Base-by-base conservation (phyloP, 2,888 invertebrate species). In the Scaptodrosophila latifasciaeformis region DNA sequence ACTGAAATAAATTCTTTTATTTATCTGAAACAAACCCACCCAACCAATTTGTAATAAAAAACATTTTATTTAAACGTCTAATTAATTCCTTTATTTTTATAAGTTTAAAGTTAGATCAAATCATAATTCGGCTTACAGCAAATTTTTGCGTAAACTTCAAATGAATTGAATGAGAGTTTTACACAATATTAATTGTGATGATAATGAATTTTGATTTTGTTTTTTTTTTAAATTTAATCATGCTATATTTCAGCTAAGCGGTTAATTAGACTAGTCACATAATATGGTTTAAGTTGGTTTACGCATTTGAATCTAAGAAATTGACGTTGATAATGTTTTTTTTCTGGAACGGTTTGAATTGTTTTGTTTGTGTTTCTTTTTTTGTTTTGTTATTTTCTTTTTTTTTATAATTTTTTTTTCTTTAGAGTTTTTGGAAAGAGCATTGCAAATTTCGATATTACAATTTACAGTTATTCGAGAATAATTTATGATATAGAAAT, bases 251-350 rank as follows among this genome's bases (percentile, higher is more conserved):
- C 65, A 70, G 75, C 75, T 67, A 80, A 74, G 67, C 70, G 62
- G 60, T 74, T 50, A 59, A 69, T 59, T 80, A 63, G 68, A 74
- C 75, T 80, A 80, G 65, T 77, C 70, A 74, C 74, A 74, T 77
- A 80, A 75, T 75, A 75, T 77, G 72, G 72, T 79, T 74, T 79
- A 79, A 69, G 65, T 35, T 71, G 53, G 51, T 24, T 13, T 65
- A 72, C 77, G 61, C 74, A 65, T 79, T 76, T 76, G 70, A 72
- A 76, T 79, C 80, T 70, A 72, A 79, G 79, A 74, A 74, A 74
- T 74, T 72, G 74, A 79, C 62, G 49, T 71, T 19, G 24, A 5
- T 24, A 3, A 24, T 24, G 7, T 37, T 9, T 17, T 37, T 37
- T 13, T 3, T 35, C 9, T 35, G 35, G 31, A 31, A 31, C 3